A percentile compares a stretch with the other conserved stretches of the same genome.
phyloP scores from a whole-genome alignment of 2,113 vertebrate species.

The Cheirogaleus medius region DNA sequence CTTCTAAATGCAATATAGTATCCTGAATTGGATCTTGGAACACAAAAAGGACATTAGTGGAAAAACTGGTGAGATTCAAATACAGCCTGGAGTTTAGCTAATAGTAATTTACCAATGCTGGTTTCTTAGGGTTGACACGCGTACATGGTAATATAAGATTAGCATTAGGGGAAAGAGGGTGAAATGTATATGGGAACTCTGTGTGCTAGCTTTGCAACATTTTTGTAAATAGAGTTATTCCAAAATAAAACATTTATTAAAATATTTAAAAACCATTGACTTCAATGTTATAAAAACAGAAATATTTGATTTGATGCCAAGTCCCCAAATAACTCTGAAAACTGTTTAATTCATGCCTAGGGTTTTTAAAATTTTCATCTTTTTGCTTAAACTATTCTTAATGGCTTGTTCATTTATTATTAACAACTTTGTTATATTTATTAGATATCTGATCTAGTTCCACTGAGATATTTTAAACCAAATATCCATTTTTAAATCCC shows the following conservation, averaged over 20 bases:
- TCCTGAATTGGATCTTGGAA: background rate
- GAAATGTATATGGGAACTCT: background rate
- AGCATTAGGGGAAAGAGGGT: background rate
- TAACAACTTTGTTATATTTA: conserved; percentile 7
- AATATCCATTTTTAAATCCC: background rate
- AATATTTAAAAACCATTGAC: background rate
- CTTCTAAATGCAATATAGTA: background rate
- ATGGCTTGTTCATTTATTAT: background rate
- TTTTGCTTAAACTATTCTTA: background rate
- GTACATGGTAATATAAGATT: background rate
- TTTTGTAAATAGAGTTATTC: conserved; percentile 28
- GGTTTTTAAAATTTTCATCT: background rate
- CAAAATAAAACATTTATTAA: background rate
- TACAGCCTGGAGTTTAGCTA: background rate
- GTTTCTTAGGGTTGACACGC: conserved; percentile 15
- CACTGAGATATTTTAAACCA: background rate
- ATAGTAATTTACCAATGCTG: background rate
- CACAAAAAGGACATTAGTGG: background rate
- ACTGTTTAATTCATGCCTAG: background rate
- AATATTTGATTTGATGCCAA: background rate
- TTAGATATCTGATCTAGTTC: background rate
- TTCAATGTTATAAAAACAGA: conserved; percentile 15
- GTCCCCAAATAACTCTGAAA: background rate
- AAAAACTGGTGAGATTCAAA: background rate
- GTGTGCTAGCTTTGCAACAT: background rate